Conservation (phyloP, 2,113 vertebrate species). For the Brevimyrus niger region DNA sequence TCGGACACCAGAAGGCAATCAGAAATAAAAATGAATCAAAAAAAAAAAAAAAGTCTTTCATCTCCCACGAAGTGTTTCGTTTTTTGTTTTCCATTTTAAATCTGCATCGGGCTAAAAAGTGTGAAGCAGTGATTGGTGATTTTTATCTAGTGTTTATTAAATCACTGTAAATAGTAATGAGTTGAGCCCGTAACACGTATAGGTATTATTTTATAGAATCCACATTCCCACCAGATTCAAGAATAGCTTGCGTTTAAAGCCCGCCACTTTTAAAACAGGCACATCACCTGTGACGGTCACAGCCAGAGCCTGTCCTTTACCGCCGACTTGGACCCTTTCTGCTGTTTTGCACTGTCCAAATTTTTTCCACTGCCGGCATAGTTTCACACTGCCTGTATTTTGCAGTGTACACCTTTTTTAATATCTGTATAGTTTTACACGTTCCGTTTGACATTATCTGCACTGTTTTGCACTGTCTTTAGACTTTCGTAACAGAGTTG, state of each 20-base stretch:
- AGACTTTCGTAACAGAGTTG: not conserved
- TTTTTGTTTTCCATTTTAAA: not conserved
- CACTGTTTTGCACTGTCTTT: no score
- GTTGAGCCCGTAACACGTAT: not conserved
- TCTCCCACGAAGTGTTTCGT: not conserved
- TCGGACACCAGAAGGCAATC: not conserved
- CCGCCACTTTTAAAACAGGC: no score
- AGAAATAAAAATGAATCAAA: not conserved
- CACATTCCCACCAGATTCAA: not conserved
- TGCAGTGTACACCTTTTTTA: no score
- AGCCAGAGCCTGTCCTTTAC: not conserved
- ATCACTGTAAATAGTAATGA: not conserved
- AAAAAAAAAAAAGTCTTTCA: not conserved
- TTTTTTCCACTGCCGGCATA: not conserved
- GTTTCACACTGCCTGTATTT: no score
- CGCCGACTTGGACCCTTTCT: not conserved
- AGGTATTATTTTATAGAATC: not conserved
- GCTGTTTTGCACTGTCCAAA: not conserved
- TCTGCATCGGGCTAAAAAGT: not conserved
- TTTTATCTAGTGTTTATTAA: not conserved
- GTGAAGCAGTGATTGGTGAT: not conserved
- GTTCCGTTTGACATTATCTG: no score
- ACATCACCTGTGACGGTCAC: no score
- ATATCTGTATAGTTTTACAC: no score
- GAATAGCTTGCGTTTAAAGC: not conserved